Evolutionary conservation across 37 sponge, comb jelly and placozoan genomes (phyloP), one percentile per base, ranked within the genome.

Genomic region (Agelas oroides): DNA sequence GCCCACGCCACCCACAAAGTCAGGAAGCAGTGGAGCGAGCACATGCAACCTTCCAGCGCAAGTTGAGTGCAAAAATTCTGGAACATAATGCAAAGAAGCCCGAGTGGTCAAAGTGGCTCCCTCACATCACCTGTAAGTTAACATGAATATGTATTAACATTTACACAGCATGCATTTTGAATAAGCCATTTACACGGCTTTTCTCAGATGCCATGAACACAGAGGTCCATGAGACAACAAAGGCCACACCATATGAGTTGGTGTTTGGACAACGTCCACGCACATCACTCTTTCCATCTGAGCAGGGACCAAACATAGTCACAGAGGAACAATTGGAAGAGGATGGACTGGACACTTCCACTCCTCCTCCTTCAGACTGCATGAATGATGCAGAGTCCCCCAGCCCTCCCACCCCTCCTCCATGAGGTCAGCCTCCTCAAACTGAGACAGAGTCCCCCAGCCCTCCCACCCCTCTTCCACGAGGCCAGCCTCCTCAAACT

Each of bases 211-310:
- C 73, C 28, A 78, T 78, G 53, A 86, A 78, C 79, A 86, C 79
- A 32, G 79, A 86, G 52, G 79, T 78, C 23, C 80, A 86, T 73
- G 86, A 86, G 11, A 71, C 87, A 40, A 79, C 80, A n/a, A 70
- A 69, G 59, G 46, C 34, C 33, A 78, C 79, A 53, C 87, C 87
- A 64, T 86, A 86, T 78, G 87, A 78, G 63, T 33, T 78, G 65
- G 79, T 78, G 33, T 86, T 86, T 71, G 87, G 80, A 34, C 78
- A 78, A 58, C 77, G 68, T 40, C 72, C 80, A 55, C 62, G 77
- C 8, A 46, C 8, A 8, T 46, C 46, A 3, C 46, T 8, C 46
- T 12, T 46, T 8, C 46, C 46, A 46, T 46, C 46, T 3, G 46
- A 46, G 46, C 46, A 46, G 46, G 46, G 6, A 46, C 46, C 46